A percentile compares a stretch with the other conserved stretches of the same genome.
Conservation (phyloP, 2,113 vertebrate species). For the Spilogale gracilis region DNA sequence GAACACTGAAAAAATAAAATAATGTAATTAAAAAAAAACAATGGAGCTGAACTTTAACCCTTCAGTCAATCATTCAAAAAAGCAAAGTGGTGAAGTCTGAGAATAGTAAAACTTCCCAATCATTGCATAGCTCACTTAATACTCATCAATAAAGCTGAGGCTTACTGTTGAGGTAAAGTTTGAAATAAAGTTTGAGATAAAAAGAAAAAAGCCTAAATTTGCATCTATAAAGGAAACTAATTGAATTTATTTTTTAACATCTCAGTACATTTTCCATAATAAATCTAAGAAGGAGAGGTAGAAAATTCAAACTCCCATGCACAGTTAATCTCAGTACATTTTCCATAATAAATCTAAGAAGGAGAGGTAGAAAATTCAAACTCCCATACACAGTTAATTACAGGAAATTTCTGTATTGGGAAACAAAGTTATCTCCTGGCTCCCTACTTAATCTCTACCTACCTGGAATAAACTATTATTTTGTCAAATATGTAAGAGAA, state of each 20-base stretch:
- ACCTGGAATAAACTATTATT: not conserved
- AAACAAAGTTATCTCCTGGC: not conserved
- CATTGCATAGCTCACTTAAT: constrained; percentile 11
- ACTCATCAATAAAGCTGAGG: not conserved
- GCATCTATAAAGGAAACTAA: constrained; percentile 44
- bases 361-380: constrained; percentile 23
- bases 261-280: constrained; percentile 55
- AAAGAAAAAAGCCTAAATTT: constrained; percentile 28
- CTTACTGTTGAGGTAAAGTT: not conserved
- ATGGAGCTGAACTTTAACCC: constrained; percentile 25
- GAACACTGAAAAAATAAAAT: no score
- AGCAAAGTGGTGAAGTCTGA: constrained; percentile 5
- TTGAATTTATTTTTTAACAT: constrained; percentile 56
- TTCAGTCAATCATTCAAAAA: constrained; percentile 64
- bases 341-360: constrained; percentile 53
- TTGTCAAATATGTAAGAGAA: constrained; percentile 30
- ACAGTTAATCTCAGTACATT: constrained; percentile 1
- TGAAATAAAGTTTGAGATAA: not conserved
- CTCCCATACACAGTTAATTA: not conserved
- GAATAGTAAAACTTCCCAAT: constrained; percentile 13
- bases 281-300: constrained; percentile 32
- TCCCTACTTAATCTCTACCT: constrained; percentile 7
- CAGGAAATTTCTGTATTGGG: constrained; percentile 41
- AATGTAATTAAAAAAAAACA: not conserved
- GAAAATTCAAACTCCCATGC: constrained; percentile 10